A percentile compares a stretch with the other conserved stretches of the same genome.
Conservation (phyloP, 1,140 invertebrate genomes). For the Drosophila ambigua region DNA sequence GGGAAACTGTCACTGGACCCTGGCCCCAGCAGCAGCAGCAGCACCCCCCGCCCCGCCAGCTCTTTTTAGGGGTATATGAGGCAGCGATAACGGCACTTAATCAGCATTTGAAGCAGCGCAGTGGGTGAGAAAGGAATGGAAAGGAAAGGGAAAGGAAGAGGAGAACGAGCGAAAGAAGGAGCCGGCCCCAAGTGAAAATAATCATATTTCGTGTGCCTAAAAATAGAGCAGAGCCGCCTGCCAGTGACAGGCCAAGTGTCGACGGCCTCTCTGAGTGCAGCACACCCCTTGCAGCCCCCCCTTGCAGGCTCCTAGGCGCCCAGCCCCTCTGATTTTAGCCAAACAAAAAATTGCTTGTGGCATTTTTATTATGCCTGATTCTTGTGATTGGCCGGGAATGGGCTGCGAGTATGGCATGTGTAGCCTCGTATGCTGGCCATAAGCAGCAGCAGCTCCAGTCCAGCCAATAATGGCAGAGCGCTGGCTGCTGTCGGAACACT, state of each 20-base stretch:
- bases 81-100: constrained; percentile 58
- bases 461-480: too few relatives aligned
- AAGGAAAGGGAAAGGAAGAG: too few relatives aligned
- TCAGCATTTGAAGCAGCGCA: constrained; percentile 62
- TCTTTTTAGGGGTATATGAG: constrained; percentile 12
- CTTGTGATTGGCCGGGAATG: constrained; percentile 43
- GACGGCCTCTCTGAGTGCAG: neutral
- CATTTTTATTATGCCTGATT: constrained; percentile 56
- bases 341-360: constrained; percentile 30
- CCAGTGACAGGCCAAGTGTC: constrained; percentile 34
- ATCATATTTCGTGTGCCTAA: neutral
- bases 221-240: neutral
- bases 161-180: neutral
- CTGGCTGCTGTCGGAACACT: too few relatives aligned
- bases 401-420: neutral
- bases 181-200: neutral
- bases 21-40: too few relatives aligned
- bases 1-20: constrained; percentile 38
- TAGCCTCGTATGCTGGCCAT: neutral
- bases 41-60: too few relatives aligned
- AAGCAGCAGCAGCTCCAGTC: too few relatives aligned
- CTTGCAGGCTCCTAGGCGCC: too few relatives aligned
- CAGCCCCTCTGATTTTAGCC: constrained; percentile 18
- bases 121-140: neutral
- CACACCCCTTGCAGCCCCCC: neutral